Conservation (phyloP, 2,888 invertebrate genomes). For the Dryadula phaetusa region DNA sequence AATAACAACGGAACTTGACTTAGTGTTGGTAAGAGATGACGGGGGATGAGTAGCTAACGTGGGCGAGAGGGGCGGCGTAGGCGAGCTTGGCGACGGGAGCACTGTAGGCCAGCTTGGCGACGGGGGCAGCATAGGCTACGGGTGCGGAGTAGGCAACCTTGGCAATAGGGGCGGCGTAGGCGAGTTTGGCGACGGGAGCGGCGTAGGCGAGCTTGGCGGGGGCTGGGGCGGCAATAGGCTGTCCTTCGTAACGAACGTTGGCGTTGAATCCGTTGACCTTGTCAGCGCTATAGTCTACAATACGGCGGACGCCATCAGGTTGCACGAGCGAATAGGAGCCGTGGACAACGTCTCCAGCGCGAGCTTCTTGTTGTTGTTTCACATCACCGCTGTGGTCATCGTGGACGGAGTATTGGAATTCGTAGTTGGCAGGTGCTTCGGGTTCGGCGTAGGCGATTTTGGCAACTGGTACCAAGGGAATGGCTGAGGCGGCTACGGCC, state of each 20-base stretch:
- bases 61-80: slow-evolving; percentile 55
- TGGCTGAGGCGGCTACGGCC: slow-evolving; percentile 55
- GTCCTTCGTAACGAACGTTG: slow-evolving; percentile 74
- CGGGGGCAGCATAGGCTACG: slow-evolving; percentile 54
- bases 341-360: slow-evolving; percentile 71
- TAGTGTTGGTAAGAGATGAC: slow-evolving; percentile 74
- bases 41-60: slow-evolving; percentile 70
- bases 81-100: slow-evolving; percentile 56
- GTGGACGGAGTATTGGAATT: slow-evolving; percentile 75
- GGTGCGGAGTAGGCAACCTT: slow-evolving; percentile 56
- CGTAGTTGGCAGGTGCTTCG: slow-evolving; percentile 71
- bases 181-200: slow-evolving; percentile 53
- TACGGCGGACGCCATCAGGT: slow-evolving; percentile 74
- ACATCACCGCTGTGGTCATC: slow-evolving; percentile 74
- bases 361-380: slow-evolving; percentile 76
- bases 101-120: slow-evolving; percentile 49
- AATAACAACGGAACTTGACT: slow-evolving; percentile 40
- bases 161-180: slow-evolving; percentile 49
- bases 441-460: slow-evolving; percentile 65
- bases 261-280: slow-evolving; percentile 76
- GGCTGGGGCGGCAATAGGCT: slow-evolving; percentile 55
- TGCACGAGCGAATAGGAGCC: slow-evolving; percentile 78
- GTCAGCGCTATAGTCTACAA: slow-evolving; percentile 77
- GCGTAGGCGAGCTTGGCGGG: slow-evolving; percentile 63
- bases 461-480: slow-evolving; percentile 54